Conservation (phyloP, 2,888 invertebrate genomes). For the Chalcis sispes region DNA sequence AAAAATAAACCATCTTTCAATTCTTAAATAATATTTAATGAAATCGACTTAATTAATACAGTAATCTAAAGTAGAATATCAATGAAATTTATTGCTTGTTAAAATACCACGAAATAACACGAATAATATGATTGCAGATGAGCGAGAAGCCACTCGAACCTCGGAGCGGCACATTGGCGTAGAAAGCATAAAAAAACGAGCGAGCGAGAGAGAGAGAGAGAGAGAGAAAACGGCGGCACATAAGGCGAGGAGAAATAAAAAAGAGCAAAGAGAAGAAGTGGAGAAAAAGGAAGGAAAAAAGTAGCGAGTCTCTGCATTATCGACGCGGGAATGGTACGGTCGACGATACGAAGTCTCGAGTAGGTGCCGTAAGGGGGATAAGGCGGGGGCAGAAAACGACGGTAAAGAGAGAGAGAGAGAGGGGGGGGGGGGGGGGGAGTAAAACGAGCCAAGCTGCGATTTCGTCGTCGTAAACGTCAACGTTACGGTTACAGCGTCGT, state of each 20-base stretch:
- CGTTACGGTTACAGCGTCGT: conserved; percentile 76
- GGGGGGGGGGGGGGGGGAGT: background rate
- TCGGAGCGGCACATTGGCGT: conserved; percentile 28
- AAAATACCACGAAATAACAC: too few species aligned
- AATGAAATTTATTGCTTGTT: too few species aligned
- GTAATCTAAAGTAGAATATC: too few species aligned
- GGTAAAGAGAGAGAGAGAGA: background rate
- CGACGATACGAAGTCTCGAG: conserved; percentile 58
- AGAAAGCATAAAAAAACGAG: conserved; percentile 36
- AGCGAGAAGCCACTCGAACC: conserved; percentile 28
- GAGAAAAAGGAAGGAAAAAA: conserved; percentile 57
- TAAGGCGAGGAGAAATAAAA: conserved; percentile 21
- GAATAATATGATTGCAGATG: conserved; percentile 47
- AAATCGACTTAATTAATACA: too few species aligned
- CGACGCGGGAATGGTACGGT: conserved; percentile 65
- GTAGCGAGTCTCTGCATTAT: conserved; percentile 68
- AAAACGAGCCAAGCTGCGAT: conserved; percentile 76
- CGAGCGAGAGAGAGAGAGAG: conserved; percentile 8
- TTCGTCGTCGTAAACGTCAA: conserved; percentile 77
- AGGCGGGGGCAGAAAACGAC: conserved; percentile 32
- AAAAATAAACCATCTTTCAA: too few species aligned
- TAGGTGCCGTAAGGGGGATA: conserved; percentile 39
- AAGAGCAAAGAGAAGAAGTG: conserved; percentile 36
- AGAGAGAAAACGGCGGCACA: conserved; percentile 3
- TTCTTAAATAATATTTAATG: too few species aligned